Evolutionary conservation across 2,888 invertebrate genomes (phyloP), one percentile per base, ranked within the genome.

Genomic region (Colletes collaris): DNA sequence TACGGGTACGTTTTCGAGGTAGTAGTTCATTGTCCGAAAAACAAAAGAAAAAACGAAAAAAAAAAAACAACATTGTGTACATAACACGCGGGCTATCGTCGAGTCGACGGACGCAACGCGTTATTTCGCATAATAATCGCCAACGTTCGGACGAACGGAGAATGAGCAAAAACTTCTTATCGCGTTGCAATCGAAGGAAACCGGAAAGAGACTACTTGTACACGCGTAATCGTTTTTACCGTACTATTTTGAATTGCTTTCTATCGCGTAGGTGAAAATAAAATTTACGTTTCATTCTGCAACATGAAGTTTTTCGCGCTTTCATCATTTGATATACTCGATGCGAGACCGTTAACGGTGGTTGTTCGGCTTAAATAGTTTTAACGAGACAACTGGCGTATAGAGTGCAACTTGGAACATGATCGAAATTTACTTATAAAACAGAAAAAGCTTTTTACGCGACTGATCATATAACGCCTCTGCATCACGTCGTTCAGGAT

Each of bases 191-290:
- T 46, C n/a, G 10, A 16, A 52, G 7, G 37, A 70, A 67, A 40
- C 6, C 58, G 40, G 66, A 65, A 27, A 27, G 27, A 27, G 2
- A 59, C 59, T 59, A 76, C n/a, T 60, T 55, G 60, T 76, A 67
- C 62, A 66, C 65, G n/a, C 40, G 60, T 46, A 50, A 79, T 72
- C n/a, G 55, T 58, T 76, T 76, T 8, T 8, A 68, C 60, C 67
- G 82, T 75, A 74, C 82, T 85, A 81, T 71, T 76, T 81, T 69
- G 46, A 65, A 75, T 73, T 70, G 69, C 50, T 81, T 79, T 62
- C 60, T 62, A 37, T 55, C 52, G 27, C 62, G 50, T 50, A 68
- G 49, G 56, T 50, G 11, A 73, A 58, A 40, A 60, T 62, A 73
- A 58, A 40, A 60, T 67, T 68, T 74, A 64, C 46, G 50, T 77